Conservation (phyloP, 1,140 invertebrate species). For the Drosophila pachea region DNA sequence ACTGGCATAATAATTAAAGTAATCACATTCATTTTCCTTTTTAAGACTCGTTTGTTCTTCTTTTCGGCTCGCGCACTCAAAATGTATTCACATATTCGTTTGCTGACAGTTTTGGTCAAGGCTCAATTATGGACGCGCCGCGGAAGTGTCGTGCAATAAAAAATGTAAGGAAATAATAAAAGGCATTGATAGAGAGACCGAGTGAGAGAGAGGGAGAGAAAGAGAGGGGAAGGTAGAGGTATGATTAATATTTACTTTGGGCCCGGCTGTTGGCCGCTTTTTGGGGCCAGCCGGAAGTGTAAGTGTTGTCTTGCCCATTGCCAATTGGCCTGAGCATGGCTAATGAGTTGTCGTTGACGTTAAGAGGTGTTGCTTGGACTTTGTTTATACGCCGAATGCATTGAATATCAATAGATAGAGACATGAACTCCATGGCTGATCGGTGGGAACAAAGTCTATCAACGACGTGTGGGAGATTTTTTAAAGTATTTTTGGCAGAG, state of each 20-base stretch:
- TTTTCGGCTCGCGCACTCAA: slow-evolving; percentile 5
- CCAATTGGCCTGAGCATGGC: slow-evolving; percentile 42
- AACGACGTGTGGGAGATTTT: background rate
- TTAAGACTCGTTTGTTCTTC: slow-evolving; percentile 17
- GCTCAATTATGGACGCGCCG: slow-evolving; percentile 37
- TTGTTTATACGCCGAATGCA: slow-evolving; percentile 29
- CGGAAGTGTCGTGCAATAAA: slow-evolving; percentile 55
- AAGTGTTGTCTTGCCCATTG: slow-evolving; percentile 59
- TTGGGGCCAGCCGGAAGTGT: slow-evolving; percentile 54
- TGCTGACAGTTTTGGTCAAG: slow-evolving; percentile 48
- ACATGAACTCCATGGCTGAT: background rate
- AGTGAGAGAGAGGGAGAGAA: background rate
- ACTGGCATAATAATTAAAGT: slow-evolving; percentile 68
- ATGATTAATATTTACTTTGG: slow-evolving; percentile 33
- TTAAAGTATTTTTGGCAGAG: background rate
- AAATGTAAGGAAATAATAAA: background rate
- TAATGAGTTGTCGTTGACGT: slow-evolving; percentile 56
- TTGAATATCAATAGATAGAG: slow-evolving; percentile 41
- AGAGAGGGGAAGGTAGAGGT: too few species aligned
- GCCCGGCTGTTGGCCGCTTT: slow-evolving; percentile 25
- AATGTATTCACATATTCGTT: slow-evolving; percentile 39
- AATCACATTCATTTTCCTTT: slow-evolving; percentile 44
- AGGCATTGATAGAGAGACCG: slow-evolving; percentile 9
- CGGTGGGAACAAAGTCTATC: background rate
- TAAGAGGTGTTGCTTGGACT: slow-evolving; percentile 37